phyloP scores from a whole-genome alignment of 2,797 vertebrate genomes.

The Pelochelys cantorii region DNA sequence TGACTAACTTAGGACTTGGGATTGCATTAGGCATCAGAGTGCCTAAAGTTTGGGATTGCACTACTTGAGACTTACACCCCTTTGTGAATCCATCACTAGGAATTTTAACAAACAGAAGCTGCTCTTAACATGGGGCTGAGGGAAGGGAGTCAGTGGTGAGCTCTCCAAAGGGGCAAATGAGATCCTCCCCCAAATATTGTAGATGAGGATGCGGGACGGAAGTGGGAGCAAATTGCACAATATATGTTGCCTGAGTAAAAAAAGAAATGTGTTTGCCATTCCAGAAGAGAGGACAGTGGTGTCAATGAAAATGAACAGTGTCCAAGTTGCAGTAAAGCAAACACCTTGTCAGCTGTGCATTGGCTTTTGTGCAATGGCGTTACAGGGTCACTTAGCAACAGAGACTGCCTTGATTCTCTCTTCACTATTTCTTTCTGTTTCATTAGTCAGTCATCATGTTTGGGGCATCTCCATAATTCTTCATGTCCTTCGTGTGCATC shows the following conservation, averaged over 20 bases:
- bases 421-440: not conserved
- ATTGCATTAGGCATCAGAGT: not conserved
- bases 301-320: not conserved
- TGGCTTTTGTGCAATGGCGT: not conserved
- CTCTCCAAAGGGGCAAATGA: not conserved
- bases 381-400: not conserved
- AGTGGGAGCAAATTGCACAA: not conserved
- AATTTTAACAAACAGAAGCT: not conserved
- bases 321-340: constrained; percentile 1
- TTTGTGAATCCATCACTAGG: not conserved
- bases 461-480: not conserved
- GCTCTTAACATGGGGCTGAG: not conserved
- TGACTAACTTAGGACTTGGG: not conserved
- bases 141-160: not conserved
- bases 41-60: not conserved
- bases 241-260: not conserved
- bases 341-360: not conserved
- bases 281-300: not conserved
- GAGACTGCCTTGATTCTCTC: not conserved
- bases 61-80: not conserved
- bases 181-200: not conserved
- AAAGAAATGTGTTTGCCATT: not conserved
- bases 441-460: not conserved
- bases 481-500: not conserved
- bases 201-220: not conserved